These are phyloP conservation scores for Diprion similis DNA, from an alignment of 1,140 invertebrate species.

Conservation along the genomic window DNA sequence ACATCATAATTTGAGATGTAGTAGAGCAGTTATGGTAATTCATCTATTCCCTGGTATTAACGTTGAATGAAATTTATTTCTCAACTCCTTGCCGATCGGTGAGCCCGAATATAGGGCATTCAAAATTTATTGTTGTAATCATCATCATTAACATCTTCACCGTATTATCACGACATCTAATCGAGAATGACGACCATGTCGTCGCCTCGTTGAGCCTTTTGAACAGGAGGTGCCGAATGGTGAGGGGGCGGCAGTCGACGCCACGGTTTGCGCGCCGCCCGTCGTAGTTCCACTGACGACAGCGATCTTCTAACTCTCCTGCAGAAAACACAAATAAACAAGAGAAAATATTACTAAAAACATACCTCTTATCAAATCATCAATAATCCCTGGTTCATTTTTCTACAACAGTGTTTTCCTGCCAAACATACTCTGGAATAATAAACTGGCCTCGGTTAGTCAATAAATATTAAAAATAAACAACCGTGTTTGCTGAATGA, in stretches of 20 bases:
- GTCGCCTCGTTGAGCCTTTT: conserved; percentile 54
- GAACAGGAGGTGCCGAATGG: conserved; percentile 46
- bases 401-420: neutral
- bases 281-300: conserved; percentile 79
- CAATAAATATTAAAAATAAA: neutral
- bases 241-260: conserved; percentile 67
- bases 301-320: conserved; percentile 86
- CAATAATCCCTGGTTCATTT: neutral
- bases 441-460: neutral
- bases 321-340: conserved; percentile 46
- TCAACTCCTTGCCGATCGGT: neutral
- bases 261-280: conserved; percentile 92
- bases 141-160: conserved; percentile 4
- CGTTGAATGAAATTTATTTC: neutral
- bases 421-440: neutral
- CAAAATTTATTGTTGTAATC: conserved; percentile 9
- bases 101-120: neutral
- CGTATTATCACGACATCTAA: conserved; percentile 58
- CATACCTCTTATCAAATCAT: conserved; percentile 14
- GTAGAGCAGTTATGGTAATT: neutral
- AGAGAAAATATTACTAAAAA: conserved; percentile 20
- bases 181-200: conserved; percentile 75
- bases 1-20: too few relatives aligned
- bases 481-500: neutral
- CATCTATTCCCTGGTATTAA: conserved; percentile 1